Conservation (phyloP, 2,113 vertebrate species). For the Syngnathoides biaculeatus region DNA sequence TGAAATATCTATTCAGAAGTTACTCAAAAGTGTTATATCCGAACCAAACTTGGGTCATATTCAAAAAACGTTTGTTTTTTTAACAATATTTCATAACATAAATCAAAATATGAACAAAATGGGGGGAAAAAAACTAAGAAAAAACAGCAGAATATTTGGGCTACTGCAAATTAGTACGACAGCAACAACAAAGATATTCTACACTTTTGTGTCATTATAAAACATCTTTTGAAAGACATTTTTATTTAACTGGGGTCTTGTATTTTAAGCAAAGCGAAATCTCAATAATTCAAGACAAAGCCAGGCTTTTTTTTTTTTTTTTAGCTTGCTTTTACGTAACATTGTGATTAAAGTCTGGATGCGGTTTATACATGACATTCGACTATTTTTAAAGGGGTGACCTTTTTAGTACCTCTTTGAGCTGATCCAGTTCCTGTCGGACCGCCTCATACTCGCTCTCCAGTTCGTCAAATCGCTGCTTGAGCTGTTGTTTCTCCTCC, state of each 20-base stretch:
- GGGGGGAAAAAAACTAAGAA: too few species aligned
- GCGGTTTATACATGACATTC: not conserved
- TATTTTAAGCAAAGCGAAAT: not conserved
- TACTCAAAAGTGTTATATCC: too few species aligned
- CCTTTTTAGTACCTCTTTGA: conserved; percentile 82
- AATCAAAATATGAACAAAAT: too few species aligned
- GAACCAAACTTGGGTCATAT: too few species aligned
- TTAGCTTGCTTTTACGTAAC: not conserved
- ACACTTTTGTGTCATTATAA: not conserved
- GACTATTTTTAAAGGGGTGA: not conserved
- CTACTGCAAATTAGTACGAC: not conserved
- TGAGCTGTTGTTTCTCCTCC: conserved; percentile 95
- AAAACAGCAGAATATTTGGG: not conserved
- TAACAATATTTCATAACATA: too few species aligned
- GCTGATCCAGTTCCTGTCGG: conserved; percentile 88
- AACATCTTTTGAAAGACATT: not conserved
- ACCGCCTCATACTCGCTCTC: conserved; percentile 88
- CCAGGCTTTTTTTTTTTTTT: not conserved
- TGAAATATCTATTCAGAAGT: too few species aligned
- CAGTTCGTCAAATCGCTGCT: conserved; percentile 88
- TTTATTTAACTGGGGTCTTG: not conserved
- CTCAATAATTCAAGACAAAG: not conserved
- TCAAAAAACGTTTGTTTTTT: too few species aligned
- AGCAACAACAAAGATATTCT: not conserved
- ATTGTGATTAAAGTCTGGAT: not conserved